Evolutionary conservation across 2,888 invertebrate genomes (phyloP).

Genomic region (Pyrocoelia pectoralis): DNA sequence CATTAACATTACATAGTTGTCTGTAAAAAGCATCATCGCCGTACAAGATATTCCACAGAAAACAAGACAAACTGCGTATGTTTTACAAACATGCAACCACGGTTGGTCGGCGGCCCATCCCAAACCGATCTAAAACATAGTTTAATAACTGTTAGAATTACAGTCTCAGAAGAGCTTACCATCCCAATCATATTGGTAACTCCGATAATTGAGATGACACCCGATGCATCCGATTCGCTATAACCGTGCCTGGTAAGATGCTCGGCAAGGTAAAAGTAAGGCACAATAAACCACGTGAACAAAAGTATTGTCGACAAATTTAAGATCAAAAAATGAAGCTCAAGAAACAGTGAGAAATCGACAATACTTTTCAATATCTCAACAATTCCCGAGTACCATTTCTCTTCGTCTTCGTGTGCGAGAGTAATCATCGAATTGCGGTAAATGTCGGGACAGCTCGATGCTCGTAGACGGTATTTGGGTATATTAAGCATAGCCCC

Average conservation of each 20-base stretch:
- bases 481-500: slow-evolving; percentile 86
- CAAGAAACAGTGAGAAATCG: slow-evolving; percentile 81
- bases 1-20: slow-evolving; percentile 56
- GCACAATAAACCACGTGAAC: slow-evolving; percentile 94
- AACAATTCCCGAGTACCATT: slow-evolving; percentile 74
- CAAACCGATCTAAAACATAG: slow-evolving; percentile 69
- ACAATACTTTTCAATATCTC: slow-evolving; percentile 75
- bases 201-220: slow-evolving; percentile 85
- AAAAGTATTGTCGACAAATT: slow-evolving; percentile 87
- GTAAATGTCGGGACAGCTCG: slow-evolving; percentile 91
- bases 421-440: slow-evolving; percentile 89
- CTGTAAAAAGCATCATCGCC: slow-evolving; percentile 62
- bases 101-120: slow-evolving; percentile 91
- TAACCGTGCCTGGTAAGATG: slow-evolving; percentile 75
- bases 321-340: slow-evolving; percentile 80
- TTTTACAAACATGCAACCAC: slow-evolving; percentile 81
- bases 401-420: slow-evolving; percentile 78
- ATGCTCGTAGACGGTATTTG: slow-evolving; percentile 82
- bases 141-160: not conserved
- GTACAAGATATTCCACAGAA: slow-evolving; percentile 71
- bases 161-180: slow-evolving; percentile 65
- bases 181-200: slow-evolving; percentile 91
- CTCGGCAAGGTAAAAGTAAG: slow-evolving; percentile 93
- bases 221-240: slow-evolving; percentile 76
- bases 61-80: slow-evolving; percentile 82